Evolutionary conservation across 1,140 invertebrate species (phyloP).

Genomic region (Scylla paramamosain): DNA sequence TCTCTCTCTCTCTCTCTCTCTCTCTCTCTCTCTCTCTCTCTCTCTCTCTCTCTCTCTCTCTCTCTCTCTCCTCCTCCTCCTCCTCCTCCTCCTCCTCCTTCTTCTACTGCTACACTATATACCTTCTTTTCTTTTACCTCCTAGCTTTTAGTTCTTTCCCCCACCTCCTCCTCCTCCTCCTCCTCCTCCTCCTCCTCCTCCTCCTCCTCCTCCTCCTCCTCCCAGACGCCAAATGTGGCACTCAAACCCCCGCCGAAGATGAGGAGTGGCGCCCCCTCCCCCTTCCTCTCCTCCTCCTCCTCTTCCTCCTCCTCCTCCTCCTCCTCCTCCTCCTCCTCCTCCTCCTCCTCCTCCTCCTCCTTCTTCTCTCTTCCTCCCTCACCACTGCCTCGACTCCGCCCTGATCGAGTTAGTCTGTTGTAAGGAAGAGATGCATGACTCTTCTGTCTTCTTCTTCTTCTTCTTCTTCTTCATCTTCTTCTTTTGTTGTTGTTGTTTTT

Average conservation of each 20-base stretch:
- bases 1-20: background rate
- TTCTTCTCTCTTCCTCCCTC: background rate
- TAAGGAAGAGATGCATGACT: conserved; percentile 13
- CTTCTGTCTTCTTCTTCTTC: background rate
- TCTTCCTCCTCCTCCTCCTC: background rate
- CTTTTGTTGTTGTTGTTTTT: too few species aligned
- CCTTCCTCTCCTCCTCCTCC: background rate
- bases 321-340: too few species aligned
- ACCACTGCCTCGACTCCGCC: background rate
- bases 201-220: background rate
- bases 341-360: background rate
- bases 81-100: background rate
- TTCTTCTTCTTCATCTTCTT: background rate
- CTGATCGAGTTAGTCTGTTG: conserved; percentile 11
- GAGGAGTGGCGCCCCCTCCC: background rate
- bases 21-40: background rate
- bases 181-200: background rate
- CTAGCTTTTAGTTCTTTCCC: background rate
- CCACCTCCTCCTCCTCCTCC: background rate
- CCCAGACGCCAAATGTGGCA: background rate
- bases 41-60: background rate
- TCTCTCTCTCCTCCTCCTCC: background rate
- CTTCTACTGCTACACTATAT: background rate
- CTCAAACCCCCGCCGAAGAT: background rate
- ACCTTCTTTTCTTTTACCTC: background rate